Base-by-base conservation (phyloP, 2,888 invertebrate species). In the Troilus luridus region DNA sequence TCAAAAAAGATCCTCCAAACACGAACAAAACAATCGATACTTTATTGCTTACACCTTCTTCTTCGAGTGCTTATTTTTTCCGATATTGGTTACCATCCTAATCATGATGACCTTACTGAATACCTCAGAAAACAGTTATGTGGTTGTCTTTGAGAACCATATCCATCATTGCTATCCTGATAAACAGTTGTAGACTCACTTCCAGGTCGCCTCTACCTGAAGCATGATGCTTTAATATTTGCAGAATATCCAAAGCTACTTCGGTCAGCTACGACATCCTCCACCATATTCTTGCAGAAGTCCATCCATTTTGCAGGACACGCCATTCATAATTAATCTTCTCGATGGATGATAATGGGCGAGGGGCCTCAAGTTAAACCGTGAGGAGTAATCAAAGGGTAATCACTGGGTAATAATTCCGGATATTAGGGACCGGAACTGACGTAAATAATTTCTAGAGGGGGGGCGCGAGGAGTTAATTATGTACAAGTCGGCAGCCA, bases 391-490 rank as follows among this genome's bases (percentile, higher is more conserved):
- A 85, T 85, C 85, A 85, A 54, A 56, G 85, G 56, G 17, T 85
- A 85, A 85, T 85, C 41, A 85, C 54, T 56, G 56, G n/a, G n/a
- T 54, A 58, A 85, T 85, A 85, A 85, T 85, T 58, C 85, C 85
- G 85, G 85, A 85, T 85, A 85, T 85, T 85, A 85, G 85, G 56
- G 85, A 58, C n/a, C 85, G 85, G 85, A 85, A 85, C 85, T 85
- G 56, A 85, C 85, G 85, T 85, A 58, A 81, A 85, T 85, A 85
- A 85, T 85, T 85, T 58, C 56, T 85, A n/a, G n/a, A 85, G 85
- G 54, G 56, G 19, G n/a, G 56, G 85, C n/a, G 54, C 14, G 77
- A 72, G 11, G 85, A 10, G 85, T 85, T 58, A 85, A 85, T 85
- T 56, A 85, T 85, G 85, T 85, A 85, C n/a, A 58, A 85, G 56